A percentile compares a stretch with the other conserved stretches of the same genome.
These are phyloP conservation scores for Sarcophaga subvicina DNA, from an alignment of 2,888 invertebrate species.

Conservation along the genomic window DNA sequence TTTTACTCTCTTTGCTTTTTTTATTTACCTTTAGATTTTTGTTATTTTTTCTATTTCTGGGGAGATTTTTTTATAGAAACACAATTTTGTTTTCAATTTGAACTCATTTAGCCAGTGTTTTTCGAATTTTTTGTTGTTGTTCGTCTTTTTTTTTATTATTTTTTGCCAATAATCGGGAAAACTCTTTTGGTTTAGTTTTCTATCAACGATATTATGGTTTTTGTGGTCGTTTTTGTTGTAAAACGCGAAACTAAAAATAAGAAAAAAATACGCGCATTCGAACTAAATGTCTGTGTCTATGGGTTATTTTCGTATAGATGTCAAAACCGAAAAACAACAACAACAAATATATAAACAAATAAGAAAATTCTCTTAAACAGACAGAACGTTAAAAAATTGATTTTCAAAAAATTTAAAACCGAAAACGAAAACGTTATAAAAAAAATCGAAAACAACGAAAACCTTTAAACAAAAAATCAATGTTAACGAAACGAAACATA, in stretches of 20 bases:
- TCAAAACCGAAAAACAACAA: constrained; percentile 41
- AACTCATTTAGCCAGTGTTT: constrained; percentile 16
- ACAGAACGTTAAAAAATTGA: constrained; percentile 39
- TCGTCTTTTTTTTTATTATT: constrained; percentile 39
- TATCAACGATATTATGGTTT: constrained; percentile 27
- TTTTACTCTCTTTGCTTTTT: constrained; percentile 1
- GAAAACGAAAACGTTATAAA: constrained; percentile 6
- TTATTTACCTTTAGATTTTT: neutral
- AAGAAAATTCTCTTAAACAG: constrained; percentile 50
- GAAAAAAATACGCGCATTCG: constrained; percentile 66
- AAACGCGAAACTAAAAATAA: constrained; percentile 18
- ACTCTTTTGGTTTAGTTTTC: constrained; percentile 19
- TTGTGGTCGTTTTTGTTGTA: constrained; percentile 40
- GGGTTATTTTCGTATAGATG: constrained; percentile 24
- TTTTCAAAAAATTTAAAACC: constrained; percentile 2
- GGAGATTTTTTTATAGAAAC: constrained; percentile 47
- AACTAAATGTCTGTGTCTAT: constrained; percentile 39
- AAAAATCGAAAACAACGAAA: constrained; percentile 17
- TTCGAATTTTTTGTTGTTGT: constrained; percentile 8
- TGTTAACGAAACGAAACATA: constrained; percentile 4
- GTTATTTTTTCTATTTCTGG: constrained; percentile 32
- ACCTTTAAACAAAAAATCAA: constrained; percentile 31
- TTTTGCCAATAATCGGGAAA: constrained; percentile 44
- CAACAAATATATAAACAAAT: constrained; percentile 42
- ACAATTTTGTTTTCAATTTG: constrained; percentile 41